These are phyloP conservation scores for Littorina saxatilis DNA, from an alignment of 1,140 invertebrate species.

Conservation along the genomic window DNA sequence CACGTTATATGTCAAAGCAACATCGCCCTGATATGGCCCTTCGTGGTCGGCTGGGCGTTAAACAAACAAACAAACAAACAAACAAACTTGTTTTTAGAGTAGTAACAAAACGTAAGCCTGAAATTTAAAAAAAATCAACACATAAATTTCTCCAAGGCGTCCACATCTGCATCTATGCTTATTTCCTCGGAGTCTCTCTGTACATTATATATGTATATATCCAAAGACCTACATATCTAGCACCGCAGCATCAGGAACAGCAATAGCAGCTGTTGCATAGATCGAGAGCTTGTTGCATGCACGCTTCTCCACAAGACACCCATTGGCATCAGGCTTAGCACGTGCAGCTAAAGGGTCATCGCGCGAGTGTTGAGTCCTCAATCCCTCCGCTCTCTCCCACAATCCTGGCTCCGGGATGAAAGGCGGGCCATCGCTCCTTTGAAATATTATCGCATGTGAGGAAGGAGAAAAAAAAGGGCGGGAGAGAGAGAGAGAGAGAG, in stretches of 20 bases:
- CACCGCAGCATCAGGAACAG: too few relatives aligned
- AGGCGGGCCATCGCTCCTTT: background rate
- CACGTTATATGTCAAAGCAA: too few relatives aligned
- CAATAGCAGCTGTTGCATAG: background rate
- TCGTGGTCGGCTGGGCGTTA: too few relatives aligned
- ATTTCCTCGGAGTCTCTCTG: background rate
- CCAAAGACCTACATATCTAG: too few relatives aligned
- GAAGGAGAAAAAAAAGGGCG: background rate
- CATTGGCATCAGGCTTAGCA: too few relatives aligned
- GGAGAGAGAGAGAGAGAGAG: slow-evolving; percentile 11
- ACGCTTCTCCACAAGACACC: background rate
- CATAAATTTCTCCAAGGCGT: background rate
- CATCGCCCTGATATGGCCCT: too few relatives aligned
- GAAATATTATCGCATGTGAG: background rate
- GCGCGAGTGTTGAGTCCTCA: slow-evolving; percentile 1
- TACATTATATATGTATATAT: too few relatives aligned
- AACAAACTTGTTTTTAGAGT: too few relatives aligned
- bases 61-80: too few relatives aligned
- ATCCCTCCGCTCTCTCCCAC: background rate
- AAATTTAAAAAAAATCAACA: background rate
- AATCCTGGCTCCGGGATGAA: background rate
- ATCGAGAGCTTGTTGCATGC: background rate
- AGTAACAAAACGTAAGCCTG: too few relatives aligned
- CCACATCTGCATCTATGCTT: slow-evolving; percentile 10
- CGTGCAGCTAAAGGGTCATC: background rate